Percentiles rank a stretch among this genome's conserved stretches.
Evolutionary conservation across 2,888 invertebrate species (phyloP).

Genomic region (Malacosoma neustria): DNA sequence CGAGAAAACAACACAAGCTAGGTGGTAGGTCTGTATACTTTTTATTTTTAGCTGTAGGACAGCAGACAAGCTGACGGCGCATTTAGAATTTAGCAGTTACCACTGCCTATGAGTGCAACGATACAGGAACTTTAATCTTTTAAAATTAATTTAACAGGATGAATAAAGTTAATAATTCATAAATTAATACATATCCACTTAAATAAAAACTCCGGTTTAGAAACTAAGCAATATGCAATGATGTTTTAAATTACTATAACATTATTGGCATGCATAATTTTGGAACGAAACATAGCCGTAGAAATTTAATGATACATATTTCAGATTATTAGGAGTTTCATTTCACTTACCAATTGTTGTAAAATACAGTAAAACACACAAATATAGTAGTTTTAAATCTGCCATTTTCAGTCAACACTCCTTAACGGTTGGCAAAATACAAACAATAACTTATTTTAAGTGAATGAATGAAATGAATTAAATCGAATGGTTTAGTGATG

Average conservation of each 20-base stretch:
- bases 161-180: no score
- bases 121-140: no score
- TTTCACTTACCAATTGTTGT: slow-evolving; percentile 2
- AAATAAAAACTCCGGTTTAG: neutral
- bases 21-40: no score
- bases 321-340: neutral
- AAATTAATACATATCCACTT: neutral
- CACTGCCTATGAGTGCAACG: no score
- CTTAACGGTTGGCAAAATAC: neutral
- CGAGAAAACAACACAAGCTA: no score
- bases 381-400: neutral
- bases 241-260: neutral
- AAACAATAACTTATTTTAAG: neutral
- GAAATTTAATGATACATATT: neutral
- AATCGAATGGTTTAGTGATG: no score
- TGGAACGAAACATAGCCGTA: neutral
- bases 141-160: no score
- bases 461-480: no score
- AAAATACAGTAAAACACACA: slow-evolving; percentile 1
- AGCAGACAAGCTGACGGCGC: no score
- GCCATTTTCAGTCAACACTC: neutral
- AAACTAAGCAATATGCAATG: neutral
- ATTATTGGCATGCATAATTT: neutral
- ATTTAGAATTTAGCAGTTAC: no score
- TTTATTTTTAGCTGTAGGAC: no score